Percentiles rank a stretch among this genome's conserved stretches.
Conservation (phyloP, 2,113 vertebrate genomes). For the Daboia siamensis region DNA sequence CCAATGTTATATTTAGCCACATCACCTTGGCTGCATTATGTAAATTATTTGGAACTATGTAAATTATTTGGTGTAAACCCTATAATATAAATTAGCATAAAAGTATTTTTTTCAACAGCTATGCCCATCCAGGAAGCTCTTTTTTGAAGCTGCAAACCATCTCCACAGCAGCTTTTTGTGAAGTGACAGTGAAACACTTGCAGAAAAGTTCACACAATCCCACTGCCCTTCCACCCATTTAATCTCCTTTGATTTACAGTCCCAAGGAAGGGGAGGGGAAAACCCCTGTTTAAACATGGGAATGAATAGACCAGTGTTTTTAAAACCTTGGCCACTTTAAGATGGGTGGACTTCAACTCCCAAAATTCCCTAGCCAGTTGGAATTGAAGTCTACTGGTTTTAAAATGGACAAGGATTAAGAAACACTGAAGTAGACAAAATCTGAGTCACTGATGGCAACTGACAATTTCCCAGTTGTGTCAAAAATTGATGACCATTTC, state of each 20-base stretch:
- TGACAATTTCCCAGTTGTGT: not conserved
- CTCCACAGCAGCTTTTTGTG: not conserved
- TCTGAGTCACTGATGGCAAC: not conserved
- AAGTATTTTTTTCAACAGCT: not conserved
- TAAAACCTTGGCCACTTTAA: not conserved
- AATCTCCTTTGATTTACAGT: not conserved
- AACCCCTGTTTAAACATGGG: not conserved
- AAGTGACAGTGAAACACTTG: not conserved
- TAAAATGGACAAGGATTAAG: not conserved
- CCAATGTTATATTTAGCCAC: not conserved
- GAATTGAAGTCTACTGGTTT: not conserved
- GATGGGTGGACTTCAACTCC: not conserved
- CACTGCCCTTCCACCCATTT: not conserved
- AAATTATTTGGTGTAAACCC: not conserved
- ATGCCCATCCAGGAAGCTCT: not conserved
- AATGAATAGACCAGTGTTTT: not conserved
- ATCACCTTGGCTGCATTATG: not conserved
- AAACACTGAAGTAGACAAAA: not conserved
- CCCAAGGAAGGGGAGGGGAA: not conserved
- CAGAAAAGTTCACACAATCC: not conserved
- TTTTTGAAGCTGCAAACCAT: not conserved
- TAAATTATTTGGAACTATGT: no score
- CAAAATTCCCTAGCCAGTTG: no score
- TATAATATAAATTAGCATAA: not conserved
- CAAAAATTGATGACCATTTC: no score